Conservation (phyloP, 1,140 invertebrate species). For the Asbolus verrucosus region DNA sequence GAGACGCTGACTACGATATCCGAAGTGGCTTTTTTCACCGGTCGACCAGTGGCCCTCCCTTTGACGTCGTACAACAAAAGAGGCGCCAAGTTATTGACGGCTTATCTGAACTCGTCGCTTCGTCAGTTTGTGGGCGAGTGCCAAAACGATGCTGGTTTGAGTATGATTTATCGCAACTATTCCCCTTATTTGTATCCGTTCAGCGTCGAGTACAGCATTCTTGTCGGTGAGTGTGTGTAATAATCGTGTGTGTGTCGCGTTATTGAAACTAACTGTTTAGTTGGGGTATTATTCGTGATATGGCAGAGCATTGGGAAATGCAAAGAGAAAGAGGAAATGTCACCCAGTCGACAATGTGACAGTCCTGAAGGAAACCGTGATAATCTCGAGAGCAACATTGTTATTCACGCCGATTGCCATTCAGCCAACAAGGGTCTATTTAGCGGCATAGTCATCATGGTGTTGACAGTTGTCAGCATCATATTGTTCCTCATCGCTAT, state of each 20-base stretch:
- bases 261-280: constrained; percentile 62
- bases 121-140: constrained; percentile 56
- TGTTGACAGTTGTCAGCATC: constrained; percentile 73
- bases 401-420: constrained; percentile 79
- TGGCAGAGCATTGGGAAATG: constrained; percentile 78
- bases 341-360: constrained; percentile 56
- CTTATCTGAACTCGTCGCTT: constrained; percentile 51
- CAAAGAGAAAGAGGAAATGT: constrained; percentile 54
- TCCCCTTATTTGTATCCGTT: constrained; percentile 81
- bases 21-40: constrained; percentile 6
- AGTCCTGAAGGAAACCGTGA: constrained; percentile 65
- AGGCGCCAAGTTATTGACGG: constrained; percentile 50
- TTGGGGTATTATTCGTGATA: constrained; percentile 78
- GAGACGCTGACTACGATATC: constrained; percentile 25
- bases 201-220: constrained; percentile 80
- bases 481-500: constrained; percentile 78
- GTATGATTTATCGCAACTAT: constrained; percentile 69
- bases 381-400: constrained; percentile 69
- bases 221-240: constrained; percentile 70
- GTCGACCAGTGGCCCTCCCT: constrained; percentile 54
- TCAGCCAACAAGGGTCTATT: constrained; percentile 79
- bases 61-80: constrained; percentile 58
- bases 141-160: constrained; percentile 63
- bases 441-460: constrained; percentile 74
- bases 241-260: constrained; percentile 15